Evolutionary conservation across 2,797 vertebrate genomes (phyloP).

Genomic region (Myripristis murdjan): DNA sequence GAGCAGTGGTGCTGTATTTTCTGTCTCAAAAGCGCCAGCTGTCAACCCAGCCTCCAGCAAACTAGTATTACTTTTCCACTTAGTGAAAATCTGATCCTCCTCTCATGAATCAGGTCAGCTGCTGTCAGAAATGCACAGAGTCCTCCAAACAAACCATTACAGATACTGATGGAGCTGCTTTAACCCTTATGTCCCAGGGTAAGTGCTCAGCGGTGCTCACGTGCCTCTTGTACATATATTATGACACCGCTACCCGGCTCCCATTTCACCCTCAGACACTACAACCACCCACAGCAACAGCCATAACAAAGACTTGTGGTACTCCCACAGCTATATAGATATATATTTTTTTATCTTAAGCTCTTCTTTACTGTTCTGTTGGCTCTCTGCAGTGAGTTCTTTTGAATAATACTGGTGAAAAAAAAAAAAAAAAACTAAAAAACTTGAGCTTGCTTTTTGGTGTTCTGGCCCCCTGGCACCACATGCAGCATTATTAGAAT

Average conservation of each 20-base stretch:
- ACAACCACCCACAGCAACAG: slow-evolving; percentile 62
- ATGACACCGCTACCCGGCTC: slow-evolving; percentile 62
- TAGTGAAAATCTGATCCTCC: slow-evolving; percentile 36
- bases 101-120: slow-evolving; percentile 46
- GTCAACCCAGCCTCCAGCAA: slow-evolving; percentile 54
- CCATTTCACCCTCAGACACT: slow-evolving; percentile 69
- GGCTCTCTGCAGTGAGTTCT: slow-evolving; percentile 41
- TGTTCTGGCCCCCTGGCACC: slow-evolving; percentile 64
- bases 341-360: slow-evolving; percentile 4
- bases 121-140: slow-evolving; percentile 33
- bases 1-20: slow-evolving; percentile 2
- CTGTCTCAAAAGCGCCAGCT: slow-evolving; percentile 48
- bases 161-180: slow-evolving; percentile 35
- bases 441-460: slow-evolving; percentile 45
- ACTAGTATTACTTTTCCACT: slow-evolving; percentile 37
- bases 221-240: slow-evolving; percentile 27
- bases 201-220: slow-evolving; percentile 25
- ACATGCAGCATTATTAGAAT: slow-evolving; percentile 75
- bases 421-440: slow-evolving; percentile 29
- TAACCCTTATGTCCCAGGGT: slow-evolving; percentile 46
- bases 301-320: slow-evolving; percentile 44
- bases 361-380: slow-evolving; percentile 38
- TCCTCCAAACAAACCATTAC: slow-evolving; percentile 25
- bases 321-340: slow-evolving; percentile 37
- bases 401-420: slow-evolving; percentile 48